Conservation (phyloP, 2,888 invertebrate species). For the Nomada hirtipes region DNA sequence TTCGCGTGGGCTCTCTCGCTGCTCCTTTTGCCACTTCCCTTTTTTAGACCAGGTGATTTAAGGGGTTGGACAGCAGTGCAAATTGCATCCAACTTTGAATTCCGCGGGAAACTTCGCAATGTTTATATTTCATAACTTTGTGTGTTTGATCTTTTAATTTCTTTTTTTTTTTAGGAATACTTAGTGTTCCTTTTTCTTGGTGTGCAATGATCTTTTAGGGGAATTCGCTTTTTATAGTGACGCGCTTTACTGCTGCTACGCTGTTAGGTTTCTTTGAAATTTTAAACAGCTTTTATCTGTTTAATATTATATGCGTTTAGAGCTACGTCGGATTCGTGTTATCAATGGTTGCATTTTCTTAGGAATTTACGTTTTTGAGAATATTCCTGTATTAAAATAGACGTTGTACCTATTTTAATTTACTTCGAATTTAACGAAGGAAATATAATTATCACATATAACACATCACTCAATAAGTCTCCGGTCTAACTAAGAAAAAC, state of each 20-base stretch:
- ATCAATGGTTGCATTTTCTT: neutral
- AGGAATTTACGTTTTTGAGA: neutral
- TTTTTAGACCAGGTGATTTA: slow-evolving; percentile 26
- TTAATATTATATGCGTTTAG: neutral
- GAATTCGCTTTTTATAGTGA: neutral
- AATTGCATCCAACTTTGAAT: slow-evolving; percentile 9
- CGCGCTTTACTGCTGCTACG: too few species aligned
- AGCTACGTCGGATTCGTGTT: neutral
- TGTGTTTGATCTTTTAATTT: neutral
- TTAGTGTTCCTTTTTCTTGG: too few species aligned
- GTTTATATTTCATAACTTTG: neutral
- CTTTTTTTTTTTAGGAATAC: too few species aligned
- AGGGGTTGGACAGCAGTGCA: neutral
- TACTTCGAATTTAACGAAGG: neutral
- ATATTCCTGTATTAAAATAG: neutral
- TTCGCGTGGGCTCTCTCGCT: slow-evolving; percentile 1
- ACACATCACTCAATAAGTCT: too few species aligned
- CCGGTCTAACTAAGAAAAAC: too few species aligned
- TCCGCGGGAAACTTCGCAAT: neutral
- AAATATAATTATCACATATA: too few species aligned
- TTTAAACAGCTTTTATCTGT: neutral
- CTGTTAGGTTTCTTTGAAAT: neutral
- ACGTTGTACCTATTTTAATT: neutral
- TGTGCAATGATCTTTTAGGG: neutral
- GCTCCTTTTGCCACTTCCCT: neutral